A percentile compares a stretch with the other conserved stretches of the same genome.
These are phyloP conservation scores for Drosophila subpulchrella DNA, from an alignment of 1,140 invertebrate species.

Conservation along the genomic window DNA sequence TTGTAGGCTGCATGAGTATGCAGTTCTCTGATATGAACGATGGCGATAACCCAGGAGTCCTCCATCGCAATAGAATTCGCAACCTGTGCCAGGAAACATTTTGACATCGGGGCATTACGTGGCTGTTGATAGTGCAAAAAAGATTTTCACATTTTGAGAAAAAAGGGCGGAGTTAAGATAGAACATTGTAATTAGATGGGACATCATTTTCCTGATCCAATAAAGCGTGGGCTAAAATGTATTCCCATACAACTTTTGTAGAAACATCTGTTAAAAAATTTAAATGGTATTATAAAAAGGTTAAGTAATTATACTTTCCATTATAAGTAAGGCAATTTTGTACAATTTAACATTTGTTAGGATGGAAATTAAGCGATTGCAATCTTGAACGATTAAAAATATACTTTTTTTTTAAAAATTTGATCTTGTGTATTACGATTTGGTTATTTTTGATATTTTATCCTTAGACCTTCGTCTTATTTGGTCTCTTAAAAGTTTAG, in stretches of 20 bases:
- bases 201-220: too few species aligned
- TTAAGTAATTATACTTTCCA: too few species aligned
- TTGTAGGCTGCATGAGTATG: constrained; percentile 27
- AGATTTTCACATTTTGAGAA: constrained; percentile 1
- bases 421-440: too few species aligned
- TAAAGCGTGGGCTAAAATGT: too few species aligned
- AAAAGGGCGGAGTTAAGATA: not conserved
- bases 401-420: too few species aligned
- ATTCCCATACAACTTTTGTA: too few species aligned
- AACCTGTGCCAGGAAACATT: constrained; percentile 71
- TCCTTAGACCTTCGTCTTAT: not conserved
- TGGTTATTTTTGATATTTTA: not conserved
- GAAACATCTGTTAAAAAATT: too few species aligned
- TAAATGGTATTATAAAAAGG: too few species aligned
- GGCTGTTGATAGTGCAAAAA: constrained; percentile 5
- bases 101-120: constrained; percentile 49
- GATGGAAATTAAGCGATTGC: too few species aligned
- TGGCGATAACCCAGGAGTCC: constrained; percentile 52
- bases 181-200: not conserved
- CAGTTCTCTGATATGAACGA: constrained; percentile 43
- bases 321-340: too few species aligned
- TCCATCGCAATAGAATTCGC: constrained; percentile 52
- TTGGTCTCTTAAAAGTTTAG: not conserved
- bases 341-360: too few species aligned
- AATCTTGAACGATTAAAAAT: too few species aligned